phyloP scores from a whole-genome alignment of 2,888 invertebrate species.

The Morpho achilles region DNA sequence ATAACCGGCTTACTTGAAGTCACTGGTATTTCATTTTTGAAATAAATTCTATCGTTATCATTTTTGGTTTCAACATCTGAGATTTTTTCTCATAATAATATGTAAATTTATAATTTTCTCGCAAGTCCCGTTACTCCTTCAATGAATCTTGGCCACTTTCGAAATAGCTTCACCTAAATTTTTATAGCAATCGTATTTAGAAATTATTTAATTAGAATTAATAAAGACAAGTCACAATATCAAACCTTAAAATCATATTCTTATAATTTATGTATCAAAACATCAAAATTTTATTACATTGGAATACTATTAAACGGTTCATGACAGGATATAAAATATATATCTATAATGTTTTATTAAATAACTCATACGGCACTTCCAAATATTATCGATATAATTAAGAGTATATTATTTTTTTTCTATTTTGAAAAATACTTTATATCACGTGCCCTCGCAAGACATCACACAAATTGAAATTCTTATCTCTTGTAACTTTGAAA shows the following conservation, averaged over 20 bases:
- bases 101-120: slow-evolving; percentile 17
- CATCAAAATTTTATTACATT: slow-evolving; percentile 39
- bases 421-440: no score
- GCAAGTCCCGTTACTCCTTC: slow-evolving; percentile 21
- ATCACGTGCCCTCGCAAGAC: no score
- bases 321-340: slow-evolving; percentile 30
- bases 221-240: slow-evolving; percentile 63
- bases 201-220: slow-evolving; percentile 40
- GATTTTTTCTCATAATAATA: slow-evolving; percentile 20
- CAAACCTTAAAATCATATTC: slow-evolving; percentile 55
- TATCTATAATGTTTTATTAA: not conserved
- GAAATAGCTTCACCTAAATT: slow-evolving; percentile 42
- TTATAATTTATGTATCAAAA: slow-evolving; percentile 46
- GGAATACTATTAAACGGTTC: slow-evolving; percentile 30
- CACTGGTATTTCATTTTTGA: slow-evolving; percentile 26
- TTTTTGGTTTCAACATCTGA: slow-evolving; percentile 23
- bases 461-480: no score
- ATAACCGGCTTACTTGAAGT: slow-evolving; percentile 15
- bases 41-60: slow-evolving; percentile 15
- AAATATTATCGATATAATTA: not conserved
- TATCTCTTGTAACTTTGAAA: no score
- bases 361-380: not conserved
- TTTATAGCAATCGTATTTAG: slow-evolving; percentile 51
- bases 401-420: no score
- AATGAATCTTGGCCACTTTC: slow-evolving; percentile 30